Evolutionary conservation across 2,888 invertebrate genomes (phyloP).

Genomic region (Erpobdella octoculata): DNA sequence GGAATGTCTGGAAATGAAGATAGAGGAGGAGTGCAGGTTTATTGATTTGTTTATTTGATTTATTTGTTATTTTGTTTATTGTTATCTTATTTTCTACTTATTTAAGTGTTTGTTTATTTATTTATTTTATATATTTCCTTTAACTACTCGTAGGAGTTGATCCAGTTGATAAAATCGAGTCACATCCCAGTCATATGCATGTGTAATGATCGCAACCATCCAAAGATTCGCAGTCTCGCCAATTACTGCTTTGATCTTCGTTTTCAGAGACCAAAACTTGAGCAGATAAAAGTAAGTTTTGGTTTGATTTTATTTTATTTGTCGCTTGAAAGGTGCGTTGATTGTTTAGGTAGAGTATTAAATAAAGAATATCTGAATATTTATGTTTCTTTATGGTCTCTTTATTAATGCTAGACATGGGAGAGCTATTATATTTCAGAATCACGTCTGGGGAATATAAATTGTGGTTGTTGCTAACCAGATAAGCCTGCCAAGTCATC

Average conservation of each 20-base stretch:
- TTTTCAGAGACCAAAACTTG: conserved; percentile 74
- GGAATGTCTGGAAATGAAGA: conserved; percentile 99
- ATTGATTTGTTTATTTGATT: not conserved
- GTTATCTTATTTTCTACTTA: not conserved
- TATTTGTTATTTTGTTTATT: not conserved
- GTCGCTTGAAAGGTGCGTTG: too few relatives aligned
- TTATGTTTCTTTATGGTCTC: not conserved
- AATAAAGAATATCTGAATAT: too few relatives aligned
- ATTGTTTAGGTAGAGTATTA: not conserved
- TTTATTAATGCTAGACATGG: not conserved
- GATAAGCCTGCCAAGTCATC: too few relatives aligned
- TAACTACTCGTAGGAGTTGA: conserved; percentile 65
- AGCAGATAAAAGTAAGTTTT: conserved; percentile 75
- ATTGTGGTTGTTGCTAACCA: too few relatives aligned
- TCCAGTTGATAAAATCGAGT: conserved; percentile 76
- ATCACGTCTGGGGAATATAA: too few relatives aligned
- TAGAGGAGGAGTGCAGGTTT: conserved; percentile 74
- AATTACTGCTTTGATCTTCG: conserved; percentile 86
- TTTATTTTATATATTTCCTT: not conserved
- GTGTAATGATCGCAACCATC: conserved; percentile 86
- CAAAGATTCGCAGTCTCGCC: conserved; percentile 81
- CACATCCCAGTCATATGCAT: conserved; percentile 63
- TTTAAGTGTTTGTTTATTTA: not conserved
- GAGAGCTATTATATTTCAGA: too few relatives aligned
- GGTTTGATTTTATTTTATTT: not conserved